Evolutionary conservation across 2,888 invertebrate genomes (phyloP), one percentile per base, ranked within the genome.

Genomic region (Agriopis leucophaearia): DNA sequence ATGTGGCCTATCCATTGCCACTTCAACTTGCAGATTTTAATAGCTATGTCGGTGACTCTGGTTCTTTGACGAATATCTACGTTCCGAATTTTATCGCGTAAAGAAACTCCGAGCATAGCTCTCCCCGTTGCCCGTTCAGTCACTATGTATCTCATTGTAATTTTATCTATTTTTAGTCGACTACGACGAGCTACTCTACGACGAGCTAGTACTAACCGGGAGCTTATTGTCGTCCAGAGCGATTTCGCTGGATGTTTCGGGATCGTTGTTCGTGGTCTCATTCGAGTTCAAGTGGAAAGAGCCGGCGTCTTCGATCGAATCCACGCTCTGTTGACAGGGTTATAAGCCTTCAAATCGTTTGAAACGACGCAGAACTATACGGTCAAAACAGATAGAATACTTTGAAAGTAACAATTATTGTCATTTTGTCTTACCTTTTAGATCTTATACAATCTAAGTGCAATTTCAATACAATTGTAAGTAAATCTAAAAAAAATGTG

Each of bases 231-330:
- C 97, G 73, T 96, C 96, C 56, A 96, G 88, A 66, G 96, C 94
- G 16, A 96, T 95, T 82, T 96, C 96, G 78, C 95, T 96, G 68
- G 95, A 96, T 0, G 96, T 96, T 81, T 96, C 96, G 5, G 96
- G 95, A 80, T 96, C 96, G 73, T 95, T 95, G 78, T 95, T 95
- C 67, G 96, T 96, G 8, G 96, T 96, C 81, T 96, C 96, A 13
- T 95, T 95, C 1, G 96, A 96, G 89, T 96, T 96, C 80, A 96
- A 93, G 77, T 96, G 96, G 81, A 96, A 94, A 0, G 96, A 96
- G 61, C 95, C 96, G 12, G 96, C 96, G 84, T 98, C 97, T 88
- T 97, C 97, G 76, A 96, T 96, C 27, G 97, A 97, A 89, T 98
- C 97, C 86, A 97, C 96, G 87, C 97, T 98, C 98, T 98, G 94